Evolutionary conservation across 2,888 invertebrate genomes (phyloP), one percentile per base, ranked within the genome.

Genomic region (Coenonympha glycerion): DNA sequence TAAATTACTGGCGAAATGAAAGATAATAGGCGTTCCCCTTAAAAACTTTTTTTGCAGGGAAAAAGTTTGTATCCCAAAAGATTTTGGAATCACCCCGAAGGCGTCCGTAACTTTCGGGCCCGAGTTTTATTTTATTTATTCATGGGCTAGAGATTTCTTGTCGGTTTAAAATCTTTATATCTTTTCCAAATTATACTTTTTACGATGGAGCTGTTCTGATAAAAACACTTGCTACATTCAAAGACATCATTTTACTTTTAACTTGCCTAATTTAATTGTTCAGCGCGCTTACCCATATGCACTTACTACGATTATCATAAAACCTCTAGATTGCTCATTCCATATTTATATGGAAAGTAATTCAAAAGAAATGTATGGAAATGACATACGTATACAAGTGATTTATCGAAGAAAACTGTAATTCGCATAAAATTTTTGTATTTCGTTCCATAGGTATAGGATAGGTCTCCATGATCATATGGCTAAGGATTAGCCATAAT

Each of bases 1-100:
- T 84, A 86, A 86, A 86, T 86, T 85, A 82, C 84, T 71, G 70
- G 72, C 69, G 83, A 85, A 86, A 87, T 86, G 83, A 85, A 85
- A 86, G 86, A 86, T 86, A 87, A 86, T 86, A 80, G 85, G 72
- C 69, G 72, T 68, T 75, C 75, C 73, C 77, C 76, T 77, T 75
- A 76, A 72, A 73, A 66, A 72, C 77, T 81, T 69, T 77, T 76
- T 77, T 62, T 65, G 61, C 61, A 64, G 58, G 76, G 74, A 76
- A 78, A 80, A 84, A 81, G 68, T 79, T 82, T 69, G 66, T 72
- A 71, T 74, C 79, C 79, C 78, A 68, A 75, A 84, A 81, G 83
- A 80, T 84, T 83, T 78, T 71, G 71, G 75, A 76, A 77, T 73
- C 66, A 67, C 73, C 77, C 76, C 69, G 55, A 60, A 72, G 77